Base-by-base conservation (phyloP, 1,140 invertebrate genomes). In the Zaprionus kolodkinae region DNA sequence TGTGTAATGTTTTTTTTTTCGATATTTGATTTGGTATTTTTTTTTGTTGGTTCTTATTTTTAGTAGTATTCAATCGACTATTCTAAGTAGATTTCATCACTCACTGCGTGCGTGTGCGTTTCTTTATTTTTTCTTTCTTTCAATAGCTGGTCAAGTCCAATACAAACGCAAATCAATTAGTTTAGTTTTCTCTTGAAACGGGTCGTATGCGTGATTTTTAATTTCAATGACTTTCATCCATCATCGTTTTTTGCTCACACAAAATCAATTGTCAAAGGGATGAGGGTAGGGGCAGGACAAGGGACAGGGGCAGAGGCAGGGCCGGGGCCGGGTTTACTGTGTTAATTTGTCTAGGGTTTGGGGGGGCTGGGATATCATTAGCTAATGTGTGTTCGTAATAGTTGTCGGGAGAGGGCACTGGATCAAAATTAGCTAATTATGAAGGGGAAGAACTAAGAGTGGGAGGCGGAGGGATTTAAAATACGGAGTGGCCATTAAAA, bases 21-120 rank as follows among this genome's bases (percentile, higher is more conserved):
- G 11, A 21, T 66, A 66, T 72, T 79, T n/a, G 25, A 57, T 61
- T 74, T 66, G 38, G 48, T 50, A 48, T 72, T 48, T 69, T 38
- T 76, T 67, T 38, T 76, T 67, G 54, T 77, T 30, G 25, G 63
- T 76, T 62, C 21, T 50, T 75, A 55, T 66, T 52, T 36, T 48
- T 72, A 70, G 63, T 35, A 33, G 43, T 69, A 48, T 75, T 67
- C 35, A 38, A 61, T 61, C 55, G 54, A 70, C 66, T 74, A 75
- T 17, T 33, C 67, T 75, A 69, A 33, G 21, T 33, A 55, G 52
- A 33, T 15, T 43, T 63, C 50, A 43, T 77, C 66, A 90, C 87
- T 90, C 87, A 90, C 87, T 90, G 87, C 87, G 87, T 90, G 87
- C 87, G 87, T 90, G 82, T 90, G 87, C 87, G 74, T 74, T 71